Base-by-base conservation (phyloP, 2,888 invertebrate species). In the Synergus japonicus region DNA sequence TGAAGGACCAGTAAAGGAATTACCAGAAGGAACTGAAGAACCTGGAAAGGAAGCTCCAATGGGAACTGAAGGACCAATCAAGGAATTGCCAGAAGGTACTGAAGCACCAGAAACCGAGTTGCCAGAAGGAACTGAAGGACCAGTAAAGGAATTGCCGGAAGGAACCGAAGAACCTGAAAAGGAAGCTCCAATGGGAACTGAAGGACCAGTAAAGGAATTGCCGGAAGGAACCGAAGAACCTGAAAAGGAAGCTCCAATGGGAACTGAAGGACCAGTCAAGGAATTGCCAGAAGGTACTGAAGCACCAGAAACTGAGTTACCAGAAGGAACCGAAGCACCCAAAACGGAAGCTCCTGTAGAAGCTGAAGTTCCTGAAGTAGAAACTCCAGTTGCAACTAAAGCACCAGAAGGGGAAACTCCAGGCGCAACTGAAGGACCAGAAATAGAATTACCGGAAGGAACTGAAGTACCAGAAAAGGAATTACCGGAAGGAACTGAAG, bases 11-110 rank as follows among this genome's bases (percentile, higher is more conserved):
- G 76, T 10, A 41, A 76, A 81, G 13, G 82, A 85, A 76, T 69
- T 79, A 0, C 82, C 83, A 73, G 81, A 84, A 76, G 81, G 84
- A 69, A 84, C 83, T 69, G 85, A 83, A 78, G 82, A 77, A 10
- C 54, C 86, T 43, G 44, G 7, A 12, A 13, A 46, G 10, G 12
- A 46, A 46, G 46, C 46, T 46, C 60, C 5, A 4, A 0, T 5
- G 0, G 37, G 37, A 37, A 37, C 37, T 37, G 37, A 37, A 18
- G 83, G 79, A 76, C 77, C 77, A 7, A 69, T 10, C 29, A 76
- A 81, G 13, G 82, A 85, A 76, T 73, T 79, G 0, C 82, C 83
- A 69, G 81, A 84, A 76, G 81, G 84, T 66, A 84, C 83, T 73
- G 85, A 83, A 78, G 82, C 73, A 10, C 54, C 86, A 37, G 43